Base-by-base conservation (phyloP, 2,113 vertebrate species). In the Saccopteryx leptura region DNA sequence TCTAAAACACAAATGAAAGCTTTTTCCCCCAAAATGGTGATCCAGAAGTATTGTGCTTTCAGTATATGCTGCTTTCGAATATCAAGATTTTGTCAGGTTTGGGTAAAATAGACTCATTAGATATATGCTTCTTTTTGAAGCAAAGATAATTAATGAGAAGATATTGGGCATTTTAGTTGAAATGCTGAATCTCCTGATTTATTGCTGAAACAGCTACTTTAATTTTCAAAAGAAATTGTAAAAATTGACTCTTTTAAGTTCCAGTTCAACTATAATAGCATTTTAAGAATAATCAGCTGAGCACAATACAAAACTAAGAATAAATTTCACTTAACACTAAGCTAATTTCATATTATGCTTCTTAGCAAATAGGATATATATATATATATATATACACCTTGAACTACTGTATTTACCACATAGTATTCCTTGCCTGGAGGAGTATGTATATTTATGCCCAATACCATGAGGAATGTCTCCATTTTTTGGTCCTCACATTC, bases 141-240 rank as follows among this genome's bases (percentile, higher is more conserved):
- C 63, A 50, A 8, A 88, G 5, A 50, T 33, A 71, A 78, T 87
- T 60, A 81, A 93, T 56, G 61, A n/a, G 21, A 74, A 78, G 31
- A 39, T 65, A 95, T 13, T n/a, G 13, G 56, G 56, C 19, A 83
- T 46, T 85, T 91, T 15, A 74, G 9, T 63, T 39, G 80, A 65
- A 68, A 79, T 79, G 61, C 24, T 52, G 46, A 94, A 5, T 82
- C 15, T 90, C 39, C 83, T 74, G 18, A 66, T 66, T 96, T 83
- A 48, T 52, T 83, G 61, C 74, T 50, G 84, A 95, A 75, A 72
- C 50, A 79, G 48, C n/a, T 50, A 84, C 5, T 92, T 88, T 63
- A 68, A 85, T 79, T 94, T 86, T 84, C 72, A 76, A 54, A 83
- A 80, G 31, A 74, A 91, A 84, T 18, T n/a, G 18, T 58, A 87